Conservation (phyloP, 1,140 invertebrate genomes). For the Zaprionus nigranus region DNA sequence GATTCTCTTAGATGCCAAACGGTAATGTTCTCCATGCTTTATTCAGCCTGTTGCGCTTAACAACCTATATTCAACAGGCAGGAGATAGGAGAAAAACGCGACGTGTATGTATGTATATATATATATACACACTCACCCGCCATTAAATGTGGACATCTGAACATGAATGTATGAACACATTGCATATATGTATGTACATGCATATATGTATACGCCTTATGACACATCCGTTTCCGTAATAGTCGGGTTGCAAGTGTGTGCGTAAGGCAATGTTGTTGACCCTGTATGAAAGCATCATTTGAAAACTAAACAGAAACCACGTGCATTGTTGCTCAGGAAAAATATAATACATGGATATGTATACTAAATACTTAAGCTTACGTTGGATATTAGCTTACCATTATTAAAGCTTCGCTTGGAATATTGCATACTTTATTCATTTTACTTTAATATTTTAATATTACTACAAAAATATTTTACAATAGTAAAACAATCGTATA, state of each 20-base stretch:
- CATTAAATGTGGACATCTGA: not conserved
- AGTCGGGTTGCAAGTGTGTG: slow-evolving; percentile 42
- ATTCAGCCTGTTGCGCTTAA: slow-evolving; percentile 67
- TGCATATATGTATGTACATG: not conserved
- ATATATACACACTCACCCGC: slow-evolving; percentile 12
- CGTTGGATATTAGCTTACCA: too few relatives aligned
- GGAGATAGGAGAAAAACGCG: slow-evolving; percentile 14
- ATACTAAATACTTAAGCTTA: not conserved
- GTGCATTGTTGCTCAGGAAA: not conserved
- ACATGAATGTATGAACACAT: not conserved
- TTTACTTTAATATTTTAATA: too few relatives aligned
- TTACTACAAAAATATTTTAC: too few relatives aligned
- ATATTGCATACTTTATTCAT: too few relatives aligned
- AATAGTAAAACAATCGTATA: too few relatives aligned
- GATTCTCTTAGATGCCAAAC: slow-evolving; percentile 13
- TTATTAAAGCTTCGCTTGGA: not conserved
- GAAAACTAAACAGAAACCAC: slow-evolving; percentile 1
- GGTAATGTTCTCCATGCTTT: slow-evolving; percentile 13
- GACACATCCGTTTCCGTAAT: slow-evolving; percentile 69
- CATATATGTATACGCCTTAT: slow-evolving; percentile 12
- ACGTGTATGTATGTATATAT: slow-evolving; percentile 1
- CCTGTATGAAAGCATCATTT: not conserved
- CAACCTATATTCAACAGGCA: slow-evolving; percentile 69
- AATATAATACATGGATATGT: not conserved
- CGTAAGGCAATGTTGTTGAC: slow-evolving; percentile 11